phyloP scores from a whole-genome alignment of 2,888 invertebrate genomes.

The Netelia melanura region DNA sequence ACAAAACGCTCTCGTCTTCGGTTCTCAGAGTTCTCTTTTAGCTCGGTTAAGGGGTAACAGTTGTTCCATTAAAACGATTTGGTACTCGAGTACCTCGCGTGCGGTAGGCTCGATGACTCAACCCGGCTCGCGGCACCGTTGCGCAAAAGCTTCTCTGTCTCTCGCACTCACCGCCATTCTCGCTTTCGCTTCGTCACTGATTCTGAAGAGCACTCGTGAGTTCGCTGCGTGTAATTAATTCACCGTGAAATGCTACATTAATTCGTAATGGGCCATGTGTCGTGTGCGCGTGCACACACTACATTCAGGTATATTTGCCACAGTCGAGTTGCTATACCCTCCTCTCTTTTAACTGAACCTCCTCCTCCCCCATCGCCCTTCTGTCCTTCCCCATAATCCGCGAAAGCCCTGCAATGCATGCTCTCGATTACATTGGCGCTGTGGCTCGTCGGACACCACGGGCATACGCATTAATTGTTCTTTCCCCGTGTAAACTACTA shows the following conservation, averaged over 20 bases:
- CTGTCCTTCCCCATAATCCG: neutral
- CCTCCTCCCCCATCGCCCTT: neutral
- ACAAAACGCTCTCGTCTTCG: conserved; percentile 33
- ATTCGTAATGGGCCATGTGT: conserved; percentile 80
- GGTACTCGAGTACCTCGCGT: conserved; percentile 77
- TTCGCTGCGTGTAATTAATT: conserved; percentile 81
- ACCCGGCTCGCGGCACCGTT: conserved; percentile 57
- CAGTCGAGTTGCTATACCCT: neutral
- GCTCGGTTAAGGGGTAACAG: conserved; percentile 76
- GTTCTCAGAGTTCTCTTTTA: conserved; percentile 52
- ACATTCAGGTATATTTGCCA: conserved; percentile 47
- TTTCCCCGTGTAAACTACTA: conserved; percentile 68
- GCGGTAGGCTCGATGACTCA: conserved; percentile 66
- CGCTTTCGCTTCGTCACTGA: conserved; percentile 37
- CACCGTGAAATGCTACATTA: conserved; percentile 82
- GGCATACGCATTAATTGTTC: conserved; percentile 75
- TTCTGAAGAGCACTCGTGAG: conserved; percentile 77
- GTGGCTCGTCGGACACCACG: conserved; percentile 60
- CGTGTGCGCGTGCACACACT: conserved; percentile 70
- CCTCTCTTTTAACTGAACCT: conserved; percentile 14
- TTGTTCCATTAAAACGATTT: conserved; percentile 82
- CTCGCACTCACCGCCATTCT: conserved; percentile 19
- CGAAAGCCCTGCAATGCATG: conserved; percentile 29
- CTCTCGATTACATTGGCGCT: conserved; percentile 51
- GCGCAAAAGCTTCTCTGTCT: conserved; percentile 37